These are phyloP conservation scores for Furcifer pardalis DNA, from an alignment of 2,797 vertebrate genomes.

Conservation along the genomic window DNA sequence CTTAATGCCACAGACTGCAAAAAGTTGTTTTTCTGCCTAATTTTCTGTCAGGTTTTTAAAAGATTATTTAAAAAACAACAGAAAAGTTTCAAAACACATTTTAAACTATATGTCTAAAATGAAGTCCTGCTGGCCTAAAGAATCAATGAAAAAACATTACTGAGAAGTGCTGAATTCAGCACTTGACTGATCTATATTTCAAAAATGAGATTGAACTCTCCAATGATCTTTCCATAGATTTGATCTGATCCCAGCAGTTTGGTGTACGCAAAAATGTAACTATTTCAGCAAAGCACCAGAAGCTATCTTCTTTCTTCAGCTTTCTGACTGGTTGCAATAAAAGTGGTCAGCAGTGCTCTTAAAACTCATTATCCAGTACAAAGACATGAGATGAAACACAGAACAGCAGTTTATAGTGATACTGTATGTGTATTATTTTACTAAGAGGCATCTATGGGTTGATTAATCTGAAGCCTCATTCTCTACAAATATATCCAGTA, in stretches of 20 bases:
- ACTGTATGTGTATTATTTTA: constrained; percentile 5
- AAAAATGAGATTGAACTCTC: constrained; percentile 73
- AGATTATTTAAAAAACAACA: constrained; percentile 51
- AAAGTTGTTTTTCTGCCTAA: constrained; percentile 62
- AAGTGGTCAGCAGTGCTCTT: constrained; percentile 69
- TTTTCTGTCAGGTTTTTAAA: constrained; percentile 70
- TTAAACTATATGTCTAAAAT: constrained; percentile 67
- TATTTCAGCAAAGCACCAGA: constrained; percentile 68
- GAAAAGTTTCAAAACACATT: constrained; percentile 75
- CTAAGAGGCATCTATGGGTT: not conserved
- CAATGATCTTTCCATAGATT: constrained; percentile 73
- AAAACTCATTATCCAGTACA: constrained; percentile 69
- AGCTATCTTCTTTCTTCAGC: constrained; percentile 61
- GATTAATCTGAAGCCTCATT: not conserved
- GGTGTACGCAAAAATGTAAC: constrained; percentile 70
- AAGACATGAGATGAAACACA: constrained; percentile 41
- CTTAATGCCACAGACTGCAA: constrained; percentile 51
- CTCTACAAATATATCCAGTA: not conserved
- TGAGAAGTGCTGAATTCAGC: constrained; percentile 78
- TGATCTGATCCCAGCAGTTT: constrained; percentile 68
- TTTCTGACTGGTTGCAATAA: constrained; percentile 72
- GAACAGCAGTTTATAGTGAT: constrained; percentile 50
- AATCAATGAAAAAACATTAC: constrained; percentile 78
- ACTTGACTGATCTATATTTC: constrained; percentile 77
- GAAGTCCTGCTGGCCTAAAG: constrained; percentile 60